Evolutionary conservation across 2,888 invertebrate genomes (phyloP), one percentile per base, ranked within the genome.

Genomic region (Mylabris sibirica): DNA sequence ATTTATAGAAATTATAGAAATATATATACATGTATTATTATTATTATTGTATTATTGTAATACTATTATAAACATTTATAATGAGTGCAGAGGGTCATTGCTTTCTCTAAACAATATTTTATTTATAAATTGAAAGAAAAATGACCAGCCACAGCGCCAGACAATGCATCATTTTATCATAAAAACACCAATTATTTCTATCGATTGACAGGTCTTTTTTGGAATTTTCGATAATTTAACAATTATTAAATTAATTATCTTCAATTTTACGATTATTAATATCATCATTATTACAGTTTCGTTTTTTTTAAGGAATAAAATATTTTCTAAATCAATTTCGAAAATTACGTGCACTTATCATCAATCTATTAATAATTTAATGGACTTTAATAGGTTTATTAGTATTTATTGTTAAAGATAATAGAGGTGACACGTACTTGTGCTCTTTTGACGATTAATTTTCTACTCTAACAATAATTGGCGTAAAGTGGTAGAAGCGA

Each of bases 41-140:
- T 1, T 30, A 30, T 30, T 30, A 30, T 30, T 30, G 8, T 30
- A 6, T 4, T 72, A 71, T 67, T 59, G 34, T 68, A 72, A 71
- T 72, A 75, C 72, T 70, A 72, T 76, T 74, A 79, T 78, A 78
- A 79, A 78, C 78, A 79, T 68, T 68, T 76, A 74, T 78, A 80
- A 79, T 77, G 79, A 79, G 79, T 76, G 74, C 78, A 76, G 74
- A 78, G 77, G 80, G 80, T 80, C 79, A 77, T 78, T 80, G 80
- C 76, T 79, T 80, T 76, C 77, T 72, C 72, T 49, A 41, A 41
- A 59, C 65, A 69, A 67, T 74, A 73, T 70, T 72, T 65, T 77
- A 77, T 77, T 77, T 77, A 74, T 77, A 77, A 76, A 73, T 12
- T 24, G 71, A 65, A 67, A 71, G 71, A 76, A 77, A 77, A 77